These are phyloP conservation scores for Scytalopus superciliaris DNA, from an alignment of 2,113 vertebrate species.

Conservation along the genomic window DNA sequence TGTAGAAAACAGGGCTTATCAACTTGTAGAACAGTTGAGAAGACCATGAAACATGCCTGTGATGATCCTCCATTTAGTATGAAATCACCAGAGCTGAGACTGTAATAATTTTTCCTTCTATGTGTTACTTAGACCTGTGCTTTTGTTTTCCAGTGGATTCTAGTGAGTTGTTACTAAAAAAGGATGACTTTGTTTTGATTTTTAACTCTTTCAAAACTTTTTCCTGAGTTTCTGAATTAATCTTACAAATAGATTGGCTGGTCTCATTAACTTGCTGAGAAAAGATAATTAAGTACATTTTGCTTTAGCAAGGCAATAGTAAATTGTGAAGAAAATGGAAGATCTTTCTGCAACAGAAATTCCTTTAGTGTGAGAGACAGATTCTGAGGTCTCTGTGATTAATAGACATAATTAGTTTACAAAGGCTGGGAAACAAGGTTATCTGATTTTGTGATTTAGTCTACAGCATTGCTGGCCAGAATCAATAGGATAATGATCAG, in stretches of 20 bases:
- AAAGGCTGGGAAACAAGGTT: slow-evolving; percentile 69
- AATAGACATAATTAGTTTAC: slow-evolving; percentile 77
- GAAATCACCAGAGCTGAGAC: neutral
- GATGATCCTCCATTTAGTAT: neutral
- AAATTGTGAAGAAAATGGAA: neutral
- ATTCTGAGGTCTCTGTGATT: slow-evolving; percentile 64
- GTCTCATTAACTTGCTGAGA: neutral
- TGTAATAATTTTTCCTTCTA: neutral
- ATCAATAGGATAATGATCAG: slow-evolving; percentile 70
- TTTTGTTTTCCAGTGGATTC: neutral
- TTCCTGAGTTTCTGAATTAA: neutral
- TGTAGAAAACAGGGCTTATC: neutral
- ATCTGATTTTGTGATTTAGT: slow-evolving; percentile 67
- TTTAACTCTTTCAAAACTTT: neutral
- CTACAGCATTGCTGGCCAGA: neutral
- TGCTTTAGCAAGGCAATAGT: neutral
- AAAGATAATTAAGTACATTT: slow-evolving; percentile 28
- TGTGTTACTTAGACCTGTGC: neutral
- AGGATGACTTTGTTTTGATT: neutral
- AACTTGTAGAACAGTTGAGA: neutral
- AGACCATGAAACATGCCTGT: neutral
- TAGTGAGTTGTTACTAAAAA: neutral
- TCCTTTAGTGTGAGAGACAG: slow-evolving; percentile 42
- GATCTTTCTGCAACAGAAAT: neutral
- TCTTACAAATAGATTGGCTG: neutral